These are phyloP conservation scores for Mythimna impura DNA, from an alignment of 2,888 invertebrate species.

Conservation along the genomic window DNA sequence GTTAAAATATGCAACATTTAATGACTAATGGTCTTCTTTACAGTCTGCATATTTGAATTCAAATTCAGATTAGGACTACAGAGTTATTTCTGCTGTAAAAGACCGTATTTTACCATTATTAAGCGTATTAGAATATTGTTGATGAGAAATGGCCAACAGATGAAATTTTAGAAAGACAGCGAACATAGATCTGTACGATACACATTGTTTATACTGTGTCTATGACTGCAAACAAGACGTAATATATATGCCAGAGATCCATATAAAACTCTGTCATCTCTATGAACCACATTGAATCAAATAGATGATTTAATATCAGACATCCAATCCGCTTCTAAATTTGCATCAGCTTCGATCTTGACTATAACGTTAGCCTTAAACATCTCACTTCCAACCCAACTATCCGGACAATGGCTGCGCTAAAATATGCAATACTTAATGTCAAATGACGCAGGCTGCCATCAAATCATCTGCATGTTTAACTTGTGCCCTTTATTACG, in stretches of 20 bases:
- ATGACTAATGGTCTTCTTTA: conserved; percentile 35
- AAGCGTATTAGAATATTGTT: background rate
- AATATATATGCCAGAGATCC: background rate
- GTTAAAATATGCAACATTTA: conserved; percentile 55
- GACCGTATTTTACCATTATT: background rate
- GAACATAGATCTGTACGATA: background rate
- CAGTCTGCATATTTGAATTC: conserved; percentile 35
- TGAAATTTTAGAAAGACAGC: background rate
- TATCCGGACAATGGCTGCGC: conserved; percentile 41
- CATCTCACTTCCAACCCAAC: conserved; percentile 46
- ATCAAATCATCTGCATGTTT: conserved; percentile 62
- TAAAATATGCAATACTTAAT: conserved; percentile 64
- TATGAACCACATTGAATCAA: background rate
- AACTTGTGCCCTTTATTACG: conserved; percentile 60
- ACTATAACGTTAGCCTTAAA: conserved; percentile 23
- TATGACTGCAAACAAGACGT: background rate
- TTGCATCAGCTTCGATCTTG: conserved; percentile 10
- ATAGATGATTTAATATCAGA: conserved; percentile 6
- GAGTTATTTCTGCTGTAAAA: conserved; percentile 16
- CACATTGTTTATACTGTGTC: background rate
- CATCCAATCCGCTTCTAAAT: conserved; percentile 5
- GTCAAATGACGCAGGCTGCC: conserved; percentile 53
- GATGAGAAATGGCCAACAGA: background rate
- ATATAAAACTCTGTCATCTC: background rate
- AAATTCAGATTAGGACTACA: conserved; percentile 33